A percentile compares a stretch with the other conserved stretches of the same genome.
Conservation (phyloP, 2,113 vertebrate genomes). For the Sarotherodon lohbergeri region DNA sequence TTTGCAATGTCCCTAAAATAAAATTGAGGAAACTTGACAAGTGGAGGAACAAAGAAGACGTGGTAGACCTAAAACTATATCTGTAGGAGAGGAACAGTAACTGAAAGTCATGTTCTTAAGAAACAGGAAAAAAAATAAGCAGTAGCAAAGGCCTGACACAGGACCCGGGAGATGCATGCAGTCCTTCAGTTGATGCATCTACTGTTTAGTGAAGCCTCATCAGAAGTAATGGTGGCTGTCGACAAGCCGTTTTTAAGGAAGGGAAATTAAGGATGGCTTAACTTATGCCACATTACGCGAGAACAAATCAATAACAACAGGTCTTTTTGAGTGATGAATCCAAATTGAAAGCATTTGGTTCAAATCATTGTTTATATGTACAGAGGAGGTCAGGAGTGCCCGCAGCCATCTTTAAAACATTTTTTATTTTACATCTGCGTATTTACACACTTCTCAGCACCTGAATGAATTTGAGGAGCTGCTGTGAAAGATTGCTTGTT, state of each 20-base stretch:
- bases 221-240: neutral
- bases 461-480: neutral
- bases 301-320: neutral
- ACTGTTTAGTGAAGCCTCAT: neutral
- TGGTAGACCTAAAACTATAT: neutral
- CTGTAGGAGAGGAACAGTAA: neutral
- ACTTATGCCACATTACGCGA: neutral
- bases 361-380: neutral
- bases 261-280: neutral
- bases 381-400: neutral
- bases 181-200: neutral
- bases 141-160: neutral
- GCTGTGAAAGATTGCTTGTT: neutral
- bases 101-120: neutral
- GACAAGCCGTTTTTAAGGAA: neutral
- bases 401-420: neutral
- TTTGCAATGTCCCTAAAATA: neutral
- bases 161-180: neutral
- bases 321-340: neutral
- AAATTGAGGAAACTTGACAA: neutral
- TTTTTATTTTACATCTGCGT: neutral
- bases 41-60: neutral
- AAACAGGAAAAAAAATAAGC: fast-evolving
- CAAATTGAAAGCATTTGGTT: neutral
- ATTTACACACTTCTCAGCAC: neutral